phyloP scores from a whole-genome alignment of 2,113 vertebrate species.

The Triplophysa rosa region DNA sequence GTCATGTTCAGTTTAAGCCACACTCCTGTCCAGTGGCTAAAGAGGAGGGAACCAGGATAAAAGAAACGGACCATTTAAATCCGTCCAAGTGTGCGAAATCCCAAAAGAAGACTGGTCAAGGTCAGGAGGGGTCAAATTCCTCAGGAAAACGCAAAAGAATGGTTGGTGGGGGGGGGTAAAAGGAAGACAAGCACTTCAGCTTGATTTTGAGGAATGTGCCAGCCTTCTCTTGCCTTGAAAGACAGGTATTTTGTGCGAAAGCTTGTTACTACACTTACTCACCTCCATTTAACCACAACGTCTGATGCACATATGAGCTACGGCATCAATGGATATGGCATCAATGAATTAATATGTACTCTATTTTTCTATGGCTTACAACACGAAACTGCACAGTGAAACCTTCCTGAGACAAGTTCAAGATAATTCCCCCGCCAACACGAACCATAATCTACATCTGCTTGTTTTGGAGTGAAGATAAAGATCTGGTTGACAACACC shows the following conservation, averaged over 20 bases:
- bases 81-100: slow-evolving; percentile 76
- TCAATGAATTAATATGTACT: background rate
- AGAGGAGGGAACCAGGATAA: slow-evolving; percentile 31
- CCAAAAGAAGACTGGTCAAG: slow-evolving; percentile 68
- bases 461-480: background rate
- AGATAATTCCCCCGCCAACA: background rate
- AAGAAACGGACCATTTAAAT: slow-evolving; percentile 66
- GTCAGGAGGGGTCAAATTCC: slow-evolving; percentile 76
- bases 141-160: slow-evolving; percentile 53
- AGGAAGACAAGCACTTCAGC: slow-evolving; percentile 45
- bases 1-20: slow-evolving; percentile 27
- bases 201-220: slow-evolving; percentile 58
- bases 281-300: background rate
- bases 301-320: background rate
- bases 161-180: slow-evolving; percentile 42
- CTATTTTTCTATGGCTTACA: background rate
- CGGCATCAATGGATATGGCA: background rate
- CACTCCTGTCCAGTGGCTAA: slow-evolving; percentile 37
- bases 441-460: slow-evolving; percentile 3
- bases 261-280: background rate
- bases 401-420: background rate
- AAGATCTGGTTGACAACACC: background rate
- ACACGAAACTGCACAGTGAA: background rate
- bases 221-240: slow-evolving; percentile 33
- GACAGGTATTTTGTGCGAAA: slow-evolving; percentile 9